phyloP scores from a whole-genome alignment of 2,797 vertebrate genomes.

The Parauchenoglanis punctatus region DNA sequence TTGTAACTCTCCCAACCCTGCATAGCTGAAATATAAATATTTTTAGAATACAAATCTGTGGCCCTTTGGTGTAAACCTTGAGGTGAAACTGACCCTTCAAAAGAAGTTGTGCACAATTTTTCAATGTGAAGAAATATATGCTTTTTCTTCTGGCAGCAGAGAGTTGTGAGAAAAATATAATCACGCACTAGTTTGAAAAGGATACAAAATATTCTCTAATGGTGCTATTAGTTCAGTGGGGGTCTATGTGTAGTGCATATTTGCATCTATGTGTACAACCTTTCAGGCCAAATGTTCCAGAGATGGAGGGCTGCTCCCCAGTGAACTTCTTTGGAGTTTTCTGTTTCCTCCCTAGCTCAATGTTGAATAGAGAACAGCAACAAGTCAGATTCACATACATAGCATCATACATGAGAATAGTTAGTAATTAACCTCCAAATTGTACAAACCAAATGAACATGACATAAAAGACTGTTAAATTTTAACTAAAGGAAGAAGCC shows the following conservation, averaged over 20 bases:
- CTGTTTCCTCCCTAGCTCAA: constrained; percentile 98
- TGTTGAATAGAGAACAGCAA: constrained; percentile 73
- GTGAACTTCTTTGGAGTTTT: constrained; percentile 99
- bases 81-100: neutral
- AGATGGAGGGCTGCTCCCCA: constrained; percentile 96
- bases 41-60: neutral
- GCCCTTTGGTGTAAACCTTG: neutral
- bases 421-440: neutral
- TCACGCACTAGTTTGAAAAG: constrained; percentile 29
- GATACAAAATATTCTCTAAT: constrained; percentile 65
- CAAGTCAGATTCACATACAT: constrained; percentile 71
- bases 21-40: too few species aligned
- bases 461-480: neutral
- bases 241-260: too few species aligned
- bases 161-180: neutral
- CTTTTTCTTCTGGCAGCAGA: neutral
- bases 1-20: too few species aligned
- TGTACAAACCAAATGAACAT: neutral
- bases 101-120: neutral
- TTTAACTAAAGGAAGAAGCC: neutral
- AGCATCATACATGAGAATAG: constrained; percentile 22
- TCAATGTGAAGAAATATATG: neutral
- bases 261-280: constrained; percentile 69
- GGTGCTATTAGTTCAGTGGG: constrained; percentile 50
- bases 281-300: constrained; percentile 96